Conservation (phyloP, 2,113 vertebrate species). For the Proteles cristata region DNA sequence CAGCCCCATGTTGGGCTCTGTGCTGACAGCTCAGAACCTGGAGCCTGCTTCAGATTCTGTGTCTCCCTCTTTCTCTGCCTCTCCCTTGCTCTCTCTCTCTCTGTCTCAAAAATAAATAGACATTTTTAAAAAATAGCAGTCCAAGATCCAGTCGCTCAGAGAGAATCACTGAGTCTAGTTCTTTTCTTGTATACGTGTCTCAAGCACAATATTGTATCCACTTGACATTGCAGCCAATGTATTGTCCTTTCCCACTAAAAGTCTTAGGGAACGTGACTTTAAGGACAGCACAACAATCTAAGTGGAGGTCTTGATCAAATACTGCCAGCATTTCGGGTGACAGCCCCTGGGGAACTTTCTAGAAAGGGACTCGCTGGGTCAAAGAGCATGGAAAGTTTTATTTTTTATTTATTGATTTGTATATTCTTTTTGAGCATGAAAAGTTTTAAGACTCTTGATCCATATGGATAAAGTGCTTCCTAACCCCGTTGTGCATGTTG, state of each 20-base stretch:
- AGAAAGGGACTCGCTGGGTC: conserved; percentile 36
- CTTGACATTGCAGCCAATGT: not conserved
- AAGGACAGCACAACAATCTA: not conserved
- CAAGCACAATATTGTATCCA: rapidly evolving
- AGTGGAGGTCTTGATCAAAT: rapidly evolving
- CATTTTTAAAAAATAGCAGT: not conserved
- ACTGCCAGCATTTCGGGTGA: not conserved
- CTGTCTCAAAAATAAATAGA: no score
- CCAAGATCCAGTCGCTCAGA: not conserved
- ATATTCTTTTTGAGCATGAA: not conserved
- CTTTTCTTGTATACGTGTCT: not conserved
- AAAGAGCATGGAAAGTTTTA: not conserved
- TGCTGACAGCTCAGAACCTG: no score
- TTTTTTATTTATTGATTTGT: not conserved
- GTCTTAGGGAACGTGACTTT: not conserved
- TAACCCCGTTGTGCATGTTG: not conserved
- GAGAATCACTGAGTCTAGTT: not conserved
- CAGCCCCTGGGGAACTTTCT: not conserved
- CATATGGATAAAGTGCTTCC: not conserved
- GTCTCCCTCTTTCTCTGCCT: no score
- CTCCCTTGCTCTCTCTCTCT: no score
- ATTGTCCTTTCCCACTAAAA: not conserved
- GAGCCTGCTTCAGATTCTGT: no score
- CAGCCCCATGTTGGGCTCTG: no score
- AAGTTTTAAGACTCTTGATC: not conserved